Conservation (phyloP, 1,140 invertebrate genomes). For the Drusus annulatus region DNA sequence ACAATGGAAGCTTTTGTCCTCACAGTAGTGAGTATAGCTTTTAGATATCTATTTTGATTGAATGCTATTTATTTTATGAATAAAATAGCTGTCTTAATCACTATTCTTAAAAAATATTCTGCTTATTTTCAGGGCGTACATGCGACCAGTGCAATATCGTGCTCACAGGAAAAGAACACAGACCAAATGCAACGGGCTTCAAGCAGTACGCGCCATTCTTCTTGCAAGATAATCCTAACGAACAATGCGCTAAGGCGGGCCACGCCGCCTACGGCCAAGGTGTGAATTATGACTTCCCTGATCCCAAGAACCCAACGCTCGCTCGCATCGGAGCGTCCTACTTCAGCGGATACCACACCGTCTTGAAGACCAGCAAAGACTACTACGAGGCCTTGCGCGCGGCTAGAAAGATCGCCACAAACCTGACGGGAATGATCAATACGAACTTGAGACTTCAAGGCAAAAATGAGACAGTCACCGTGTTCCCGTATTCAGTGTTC, state of each 20-base stretch:
- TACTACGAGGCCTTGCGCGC: slow-evolving; percentile 91
- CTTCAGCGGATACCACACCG: slow-evolving; percentile 96
- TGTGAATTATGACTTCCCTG: slow-evolving; percentile 73
- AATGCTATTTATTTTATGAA: not conserved
- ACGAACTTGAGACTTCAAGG: slow-evolving; percentile 69
- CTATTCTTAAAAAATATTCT: too few relatives aligned
- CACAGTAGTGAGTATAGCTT: slow-evolving; percentile 68
- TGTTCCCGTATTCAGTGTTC: slow-evolving; percentile 98
- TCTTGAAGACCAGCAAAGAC: slow-evolving; percentile 92
- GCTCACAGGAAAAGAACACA: slow-evolving; percentile 66
- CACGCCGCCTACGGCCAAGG: slow-evolving; percentile 86
- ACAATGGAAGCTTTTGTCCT: slow-evolving; percentile 80
- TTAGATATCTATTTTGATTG: not conserved
- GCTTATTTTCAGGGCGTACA: slow-evolving; percentile 57
- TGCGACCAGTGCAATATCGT: slow-evolving; percentile 72
- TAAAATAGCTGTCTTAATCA: too few relatives aligned
- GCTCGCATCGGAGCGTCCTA: slow-evolving; percentile 80
- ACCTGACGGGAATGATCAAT: slow-evolving; percentile 87
- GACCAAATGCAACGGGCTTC: slow-evolving; percentile 80
- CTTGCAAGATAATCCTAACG: slow-evolving; percentile 90
- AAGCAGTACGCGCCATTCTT: slow-evolving; percentile 89
- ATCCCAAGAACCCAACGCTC: slow-evolving; percentile 63
- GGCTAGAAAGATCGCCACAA: slow-evolving; percentile 84
- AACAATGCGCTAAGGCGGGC: slow-evolving; percentile 88
- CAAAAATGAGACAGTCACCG: slow-evolving; percentile 76